Base-by-base conservation (phyloP, 2,888 invertebrate species). In the Diarsia dahlii region DNA sequence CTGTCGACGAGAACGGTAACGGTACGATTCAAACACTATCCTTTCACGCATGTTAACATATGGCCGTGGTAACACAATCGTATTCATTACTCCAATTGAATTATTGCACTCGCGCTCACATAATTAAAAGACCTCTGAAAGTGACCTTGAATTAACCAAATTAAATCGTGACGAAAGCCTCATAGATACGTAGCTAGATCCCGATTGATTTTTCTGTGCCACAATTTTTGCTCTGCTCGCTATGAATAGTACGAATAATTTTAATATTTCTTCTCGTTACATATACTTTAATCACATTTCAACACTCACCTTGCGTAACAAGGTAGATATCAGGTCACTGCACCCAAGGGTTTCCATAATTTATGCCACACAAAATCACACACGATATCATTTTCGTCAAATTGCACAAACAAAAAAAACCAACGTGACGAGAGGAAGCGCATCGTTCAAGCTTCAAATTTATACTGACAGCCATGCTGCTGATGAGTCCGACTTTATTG, bases 401-500 rank as follows among this genome's bases (percentile, higher is more conserved):
- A 94, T 92, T 94, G 93, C 95, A 95, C 94, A 95, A 95, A 96
- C 94, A 96, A 96, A 96, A 97, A 96, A 97, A 96, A 95, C 95
- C 97, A 96, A 96, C 95, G 94, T 97, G 97, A 97, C 97, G 98
- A 98, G 97, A 98, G 98, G 98, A 98, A 98, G 97, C 97, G 97
- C 98, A 98, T 98, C 97, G 97, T 97, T 96, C 97, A 97, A 97
- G 97, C 97, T 97, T 98, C 98, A 98, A 98, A 98, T 99, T 98
- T 99, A 99, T 99, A 99, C 98, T 99, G 99, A 98, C 98, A 98
- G 98, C 98, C 98, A 98, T 98, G 97, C 98, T 98, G 98, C 97
- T 97, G 97, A 97, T 97, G 97, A 97, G 97, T 97, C 97, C 97
- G 97, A 97, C 98, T 98, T 98, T 98, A 98, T 98, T 97, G 97